Evolutionary conservation across 2,797 vertebrate genomes (phyloP).

Genomic region (Gila robusta): DNA sequence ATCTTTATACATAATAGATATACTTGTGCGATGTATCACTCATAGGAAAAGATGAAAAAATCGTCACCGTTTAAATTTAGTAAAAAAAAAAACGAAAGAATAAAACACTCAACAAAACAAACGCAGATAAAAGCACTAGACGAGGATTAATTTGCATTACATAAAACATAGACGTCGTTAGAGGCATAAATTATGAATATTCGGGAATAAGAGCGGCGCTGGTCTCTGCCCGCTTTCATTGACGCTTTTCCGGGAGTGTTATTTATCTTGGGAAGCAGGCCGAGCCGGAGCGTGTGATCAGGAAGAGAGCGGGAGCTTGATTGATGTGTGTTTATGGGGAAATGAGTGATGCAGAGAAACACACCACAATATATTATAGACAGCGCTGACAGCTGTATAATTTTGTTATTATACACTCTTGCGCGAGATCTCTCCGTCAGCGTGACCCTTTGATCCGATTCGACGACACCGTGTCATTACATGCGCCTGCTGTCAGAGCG

Average conservation of each 20-base stretch:
- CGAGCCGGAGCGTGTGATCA: constrained; percentile 19
- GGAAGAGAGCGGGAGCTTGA: constrained; percentile 27
- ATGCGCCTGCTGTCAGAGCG: constrained; percentile 26
- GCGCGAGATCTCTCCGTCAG: constrained; percentile 27
- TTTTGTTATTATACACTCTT: constrained; percentile 44
- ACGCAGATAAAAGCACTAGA: constrained; percentile 8
- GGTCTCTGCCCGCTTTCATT: constrained; percentile 10
- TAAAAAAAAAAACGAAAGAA: constrained; percentile 15
- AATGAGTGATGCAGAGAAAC: constrained; percentile 47
- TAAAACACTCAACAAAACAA: constrained; percentile 11
- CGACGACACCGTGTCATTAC: constrained; percentile 31
- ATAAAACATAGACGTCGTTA: constrained; percentile 3
- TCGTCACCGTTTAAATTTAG: not conserved
- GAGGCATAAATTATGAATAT: constrained; percentile 21
- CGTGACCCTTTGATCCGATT: constrained; percentile 44
- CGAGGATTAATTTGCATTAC: constrained; percentile 1
- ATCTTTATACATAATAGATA: constrained; percentile 5
- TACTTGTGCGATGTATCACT: not conserved
- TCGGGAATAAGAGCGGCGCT: constrained; percentile 3
- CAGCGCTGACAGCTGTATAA: constrained; percentile 44
- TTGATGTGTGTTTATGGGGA: constrained; percentile 47
- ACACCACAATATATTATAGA: constrained; percentile 39
- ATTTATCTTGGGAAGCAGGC: constrained; percentile 40
- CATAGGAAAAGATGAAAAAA: not conserved
- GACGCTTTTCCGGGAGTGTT: constrained; percentile 8